These are phyloP conservation scores for Anoplius nigerrimus DNA, from an alignment of 2,888 invertebrate species.

Conservation along the genomic window DNA sequence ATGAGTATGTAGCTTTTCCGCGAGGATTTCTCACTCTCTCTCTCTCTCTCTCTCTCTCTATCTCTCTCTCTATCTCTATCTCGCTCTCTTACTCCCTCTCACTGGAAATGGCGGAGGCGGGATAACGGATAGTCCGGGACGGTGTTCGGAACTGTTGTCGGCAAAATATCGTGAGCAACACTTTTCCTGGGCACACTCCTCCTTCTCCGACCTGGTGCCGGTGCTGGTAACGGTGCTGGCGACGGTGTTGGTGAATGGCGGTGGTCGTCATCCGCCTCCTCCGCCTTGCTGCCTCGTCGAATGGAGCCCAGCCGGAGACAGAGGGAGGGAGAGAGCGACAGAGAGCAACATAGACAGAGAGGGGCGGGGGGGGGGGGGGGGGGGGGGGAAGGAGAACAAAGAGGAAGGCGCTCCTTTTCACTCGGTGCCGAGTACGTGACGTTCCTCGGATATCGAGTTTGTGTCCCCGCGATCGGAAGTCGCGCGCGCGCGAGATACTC, in stretches of 20 bases:
- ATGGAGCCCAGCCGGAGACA: constrained; percentile 13
- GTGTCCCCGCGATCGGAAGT: neutral
- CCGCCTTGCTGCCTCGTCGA: neutral
- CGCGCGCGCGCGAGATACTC: constrained; percentile 13
- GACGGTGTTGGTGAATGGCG: neutral
- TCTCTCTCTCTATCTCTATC: no score
- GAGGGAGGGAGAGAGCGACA: neutral
- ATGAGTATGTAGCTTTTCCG: no score
- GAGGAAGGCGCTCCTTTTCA: constrained; percentile 1
- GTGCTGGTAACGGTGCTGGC: neutral
- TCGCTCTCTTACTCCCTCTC: no score
- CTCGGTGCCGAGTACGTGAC: neutral
- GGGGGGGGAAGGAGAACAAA: constrained; percentile 7
- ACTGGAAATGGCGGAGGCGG: no score
- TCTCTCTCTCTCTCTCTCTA: no score
- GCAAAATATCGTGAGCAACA: no score
- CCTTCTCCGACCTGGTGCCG: neutral
- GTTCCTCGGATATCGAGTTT: neutral
- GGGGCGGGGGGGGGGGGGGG: constrained; percentile 9
- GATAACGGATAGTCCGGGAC: no score
- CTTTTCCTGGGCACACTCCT: no score
- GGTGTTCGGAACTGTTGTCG: no score
- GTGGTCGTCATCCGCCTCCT: neutral
- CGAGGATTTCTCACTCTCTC: no score
- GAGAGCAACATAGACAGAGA: neutral